Percentiles rank a stretch among this genome's conserved stretches.
Conservation (phyloP, 64 coral and sea anemone species). For the Montipora capricornis region DNA sequence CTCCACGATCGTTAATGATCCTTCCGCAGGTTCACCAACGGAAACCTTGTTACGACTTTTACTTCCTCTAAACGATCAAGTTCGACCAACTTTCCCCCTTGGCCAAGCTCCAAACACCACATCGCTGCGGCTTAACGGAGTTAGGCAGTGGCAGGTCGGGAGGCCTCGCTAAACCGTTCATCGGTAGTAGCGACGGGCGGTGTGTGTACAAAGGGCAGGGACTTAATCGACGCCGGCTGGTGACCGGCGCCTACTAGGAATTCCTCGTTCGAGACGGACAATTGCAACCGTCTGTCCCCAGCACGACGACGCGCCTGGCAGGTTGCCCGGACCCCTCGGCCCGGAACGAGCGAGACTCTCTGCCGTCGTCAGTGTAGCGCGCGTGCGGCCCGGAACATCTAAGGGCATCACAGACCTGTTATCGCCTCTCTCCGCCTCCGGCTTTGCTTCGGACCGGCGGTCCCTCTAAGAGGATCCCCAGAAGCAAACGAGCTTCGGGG, state of each 20-base stretch:
- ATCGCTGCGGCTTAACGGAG: not conserved
- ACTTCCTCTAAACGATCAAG: constrained; percentile 63
- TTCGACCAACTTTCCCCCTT: constrained; percentile 55
- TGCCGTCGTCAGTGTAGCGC: constrained; percentile 68
- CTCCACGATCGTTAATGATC: constrained; percentile 33
- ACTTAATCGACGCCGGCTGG: constrained; percentile 72
- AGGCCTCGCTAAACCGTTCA: constrained; percentile 54
- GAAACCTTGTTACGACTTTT: constrained; percentile 84
- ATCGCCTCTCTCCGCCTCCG: constrained; percentile 43
- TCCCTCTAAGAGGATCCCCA: constrained; percentile 70
- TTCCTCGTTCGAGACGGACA: constrained; percentile 68
- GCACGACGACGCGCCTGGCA: constrained; percentile 30
- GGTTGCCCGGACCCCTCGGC: constrained; percentile 53
- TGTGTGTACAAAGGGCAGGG: constrained; percentile 69
- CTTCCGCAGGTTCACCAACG: constrained; percentile 75
- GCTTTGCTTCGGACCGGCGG: constrained; percentile 54
- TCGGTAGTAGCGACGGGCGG: constrained; percentile 73
- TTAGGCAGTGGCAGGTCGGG: not conserved
- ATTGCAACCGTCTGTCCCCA: constrained; percentile 53
- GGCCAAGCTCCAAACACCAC: not conserved
- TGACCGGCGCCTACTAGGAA: constrained; percentile 76
- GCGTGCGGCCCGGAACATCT: constrained; percentile 84
- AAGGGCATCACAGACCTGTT: constrained; percentile 86
- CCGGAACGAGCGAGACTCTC: constrained; percentile 19
- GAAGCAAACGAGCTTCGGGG: not conserved